phyloP scores from a whole-genome alignment of 2,888 invertebrate genomes.

The Clitarchus hookeri region DNA sequence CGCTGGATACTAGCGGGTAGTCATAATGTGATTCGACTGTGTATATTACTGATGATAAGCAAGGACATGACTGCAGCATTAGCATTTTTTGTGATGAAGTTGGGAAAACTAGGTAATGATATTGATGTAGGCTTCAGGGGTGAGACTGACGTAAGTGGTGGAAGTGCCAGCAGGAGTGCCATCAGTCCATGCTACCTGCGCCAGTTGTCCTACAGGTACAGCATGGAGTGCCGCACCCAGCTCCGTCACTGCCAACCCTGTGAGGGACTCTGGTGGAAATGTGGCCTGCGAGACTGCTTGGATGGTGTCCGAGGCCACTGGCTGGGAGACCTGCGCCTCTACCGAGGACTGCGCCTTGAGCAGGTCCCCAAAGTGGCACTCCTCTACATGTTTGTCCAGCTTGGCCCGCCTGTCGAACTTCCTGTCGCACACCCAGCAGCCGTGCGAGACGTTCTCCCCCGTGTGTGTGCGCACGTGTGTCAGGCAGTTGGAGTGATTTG shows the following conservation, averaged over 20 bases:
- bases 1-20: too few relatives aligned
- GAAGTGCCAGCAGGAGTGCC: conserved; percentile 28
- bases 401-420: conserved; percentile 25
- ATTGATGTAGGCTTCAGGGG: conserved; percentile 35
- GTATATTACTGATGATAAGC: too few relatives aligned
- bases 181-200: conserved; percentile 38
- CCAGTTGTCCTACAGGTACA: conserved; percentile 31
- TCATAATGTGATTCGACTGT: too few relatives aligned
- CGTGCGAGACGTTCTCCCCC: conserved; percentile 20
- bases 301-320: background rate
- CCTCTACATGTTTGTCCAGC: conserved; percentile 29
- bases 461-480: conserved; percentile 36
- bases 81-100: too few relatives aligned
- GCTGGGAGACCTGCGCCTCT: conserved; percentile 21
- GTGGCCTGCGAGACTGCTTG: background rate
- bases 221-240: conserved; percentile 27
- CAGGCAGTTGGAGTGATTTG: conserved; percentile 37
- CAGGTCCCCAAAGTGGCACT: conserved; percentile 6
- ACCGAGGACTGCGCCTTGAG: background rate
- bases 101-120: background rate
- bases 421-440: conserved; percentile 24
- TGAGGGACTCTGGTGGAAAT: conserved; percentile 22
- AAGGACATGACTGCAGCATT: too few relatives aligned
- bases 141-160: conserved; percentile 36
- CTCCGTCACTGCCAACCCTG: conserved; percentile 31